Evolutionary conservation across 2,797 vertebrate species (phyloP).

Genomic region (Heterohyrax brucei): DNA sequence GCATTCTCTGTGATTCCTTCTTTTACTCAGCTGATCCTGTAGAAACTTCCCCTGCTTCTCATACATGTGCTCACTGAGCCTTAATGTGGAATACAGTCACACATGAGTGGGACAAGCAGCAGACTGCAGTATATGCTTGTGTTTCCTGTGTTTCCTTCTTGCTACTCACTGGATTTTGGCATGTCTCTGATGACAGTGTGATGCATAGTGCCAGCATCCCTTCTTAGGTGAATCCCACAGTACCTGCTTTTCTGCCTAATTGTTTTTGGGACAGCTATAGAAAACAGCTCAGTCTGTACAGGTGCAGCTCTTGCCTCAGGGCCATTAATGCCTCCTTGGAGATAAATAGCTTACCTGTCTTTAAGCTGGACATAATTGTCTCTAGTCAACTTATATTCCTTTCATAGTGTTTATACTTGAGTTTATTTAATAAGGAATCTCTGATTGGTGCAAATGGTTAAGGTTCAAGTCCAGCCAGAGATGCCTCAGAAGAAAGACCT

Average conservation of each 20-base stretch:
- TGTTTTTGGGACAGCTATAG: background rate
- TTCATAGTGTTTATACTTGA: background rate
- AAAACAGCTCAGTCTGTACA: background rate
- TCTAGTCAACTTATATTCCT: background rate
- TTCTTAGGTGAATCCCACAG: background rate
- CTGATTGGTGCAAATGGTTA: too few species aligned
- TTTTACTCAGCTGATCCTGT: background rate
- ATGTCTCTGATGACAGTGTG: background rate
- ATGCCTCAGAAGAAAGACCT: too few species aligned
- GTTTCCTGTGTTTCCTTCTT: background rate
- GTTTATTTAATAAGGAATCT: background rate
- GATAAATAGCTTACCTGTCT: background rate
- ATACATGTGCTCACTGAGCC: background rate
- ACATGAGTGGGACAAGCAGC: background rate
- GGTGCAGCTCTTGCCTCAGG: background rate
- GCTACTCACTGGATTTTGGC: background rate
- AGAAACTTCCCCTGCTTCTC: background rate
- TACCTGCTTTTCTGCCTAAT: background rate
- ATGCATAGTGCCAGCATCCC: background rate
- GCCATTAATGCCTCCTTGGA: background rate
- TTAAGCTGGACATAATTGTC: slow-evolving; percentile 24
- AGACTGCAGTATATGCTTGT: background rate
- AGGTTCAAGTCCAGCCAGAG: too few species aligned
- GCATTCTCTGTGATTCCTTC: background rate
- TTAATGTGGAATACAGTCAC: background rate